These are phyloP conservation scores for Cryptoleucopteryx plumbea DNA, from an alignment of 2,113 vertebrate genomes.

Conservation along the genomic window DNA sequence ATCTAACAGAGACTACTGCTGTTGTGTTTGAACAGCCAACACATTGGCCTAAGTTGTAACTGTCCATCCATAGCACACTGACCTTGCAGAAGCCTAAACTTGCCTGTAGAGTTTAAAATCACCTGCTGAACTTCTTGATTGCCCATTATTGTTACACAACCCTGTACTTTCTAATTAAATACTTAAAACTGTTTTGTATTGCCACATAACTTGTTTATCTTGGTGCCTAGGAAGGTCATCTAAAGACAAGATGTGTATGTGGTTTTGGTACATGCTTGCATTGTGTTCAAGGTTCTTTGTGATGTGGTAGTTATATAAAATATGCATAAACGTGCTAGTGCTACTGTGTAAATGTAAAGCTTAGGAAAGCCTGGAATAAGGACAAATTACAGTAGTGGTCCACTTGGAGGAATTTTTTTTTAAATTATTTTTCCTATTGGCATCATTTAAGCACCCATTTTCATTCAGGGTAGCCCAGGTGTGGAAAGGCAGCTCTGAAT, in stretches of 20 bases:
- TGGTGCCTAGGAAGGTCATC: background rate
- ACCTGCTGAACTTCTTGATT: background rate
- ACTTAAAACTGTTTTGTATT: background rate
- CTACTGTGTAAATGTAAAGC: background rate
- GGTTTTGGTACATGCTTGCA: too few relatives aligned
- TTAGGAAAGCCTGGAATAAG: background rate
- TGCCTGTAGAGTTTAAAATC: background rate
- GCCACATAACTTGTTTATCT: background rate
- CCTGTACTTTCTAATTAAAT: background rate
- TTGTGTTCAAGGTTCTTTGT: background rate
- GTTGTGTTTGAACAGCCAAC: background rate
- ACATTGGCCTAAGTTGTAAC: rapidly evolving
- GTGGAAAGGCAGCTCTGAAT: background rate
- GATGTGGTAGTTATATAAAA: background rate
- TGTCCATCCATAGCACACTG: background rate
- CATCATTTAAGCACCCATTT: background rate
- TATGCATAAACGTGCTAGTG: background rate
- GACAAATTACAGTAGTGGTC: background rate
- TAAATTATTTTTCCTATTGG: background rate
- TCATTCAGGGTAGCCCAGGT: background rate
- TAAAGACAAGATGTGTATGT: background rate
- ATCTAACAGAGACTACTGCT: background rate
- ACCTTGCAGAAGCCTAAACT: background rate
- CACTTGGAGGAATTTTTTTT: background rate
- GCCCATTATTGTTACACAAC: background rate